A percentile compares a stretch with the other conserved stretches of the same genome.
These are phyloP conservation scores for Cygnus olor DNA, from an alignment of 2,797 vertebrate genomes.

Conservation along the genomic window DNA sequence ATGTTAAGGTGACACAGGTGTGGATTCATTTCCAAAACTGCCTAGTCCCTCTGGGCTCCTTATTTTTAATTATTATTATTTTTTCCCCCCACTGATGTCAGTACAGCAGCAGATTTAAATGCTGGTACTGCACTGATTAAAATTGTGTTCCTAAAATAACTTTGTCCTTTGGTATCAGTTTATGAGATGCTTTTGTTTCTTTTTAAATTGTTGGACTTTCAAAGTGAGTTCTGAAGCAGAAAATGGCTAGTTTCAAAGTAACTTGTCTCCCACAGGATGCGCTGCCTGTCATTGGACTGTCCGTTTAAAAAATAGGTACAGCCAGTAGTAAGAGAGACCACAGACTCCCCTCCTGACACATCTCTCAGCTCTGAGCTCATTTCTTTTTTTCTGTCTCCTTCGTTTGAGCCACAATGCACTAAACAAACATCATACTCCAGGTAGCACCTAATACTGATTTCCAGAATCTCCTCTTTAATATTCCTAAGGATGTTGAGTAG, in stretches of 20 bases:
- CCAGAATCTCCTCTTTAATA: not conserved
- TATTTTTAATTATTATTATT: constrained; percentile 52
- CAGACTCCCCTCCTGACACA: not conserved
- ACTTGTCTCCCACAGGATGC: not conserved
- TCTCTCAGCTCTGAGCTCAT: not conserved
- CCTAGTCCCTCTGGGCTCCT: constrained; percentile 49
- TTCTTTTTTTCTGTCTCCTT: not conserved
- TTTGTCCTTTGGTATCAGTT: constrained; percentile 49
- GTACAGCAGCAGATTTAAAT: constrained; percentile 46
- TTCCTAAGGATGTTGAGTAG: not conserved
- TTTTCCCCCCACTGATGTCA: not conserved
- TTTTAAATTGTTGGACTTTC: constrained; percentile 30
- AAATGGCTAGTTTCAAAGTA: not conserved
- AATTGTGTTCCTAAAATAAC: constrained; percentile 62
- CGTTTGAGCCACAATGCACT: not conserved
- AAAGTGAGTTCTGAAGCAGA: constrained; percentile 38
- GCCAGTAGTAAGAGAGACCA: not conserved
- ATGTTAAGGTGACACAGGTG: constrained; percentile 56
- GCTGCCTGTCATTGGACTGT: not conserved
- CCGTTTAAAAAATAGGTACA: not conserved
- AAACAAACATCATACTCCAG: not conserved
- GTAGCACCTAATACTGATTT: not conserved
- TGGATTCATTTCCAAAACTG: constrained; percentile 55
- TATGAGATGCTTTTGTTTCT: constrained; percentile 28
- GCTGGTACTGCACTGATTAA: constrained; percentile 57